Evolutionary conservation across 2,113 vertebrate genomes (phyloP).

Genomic region (Calonectris borealis): DNA sequence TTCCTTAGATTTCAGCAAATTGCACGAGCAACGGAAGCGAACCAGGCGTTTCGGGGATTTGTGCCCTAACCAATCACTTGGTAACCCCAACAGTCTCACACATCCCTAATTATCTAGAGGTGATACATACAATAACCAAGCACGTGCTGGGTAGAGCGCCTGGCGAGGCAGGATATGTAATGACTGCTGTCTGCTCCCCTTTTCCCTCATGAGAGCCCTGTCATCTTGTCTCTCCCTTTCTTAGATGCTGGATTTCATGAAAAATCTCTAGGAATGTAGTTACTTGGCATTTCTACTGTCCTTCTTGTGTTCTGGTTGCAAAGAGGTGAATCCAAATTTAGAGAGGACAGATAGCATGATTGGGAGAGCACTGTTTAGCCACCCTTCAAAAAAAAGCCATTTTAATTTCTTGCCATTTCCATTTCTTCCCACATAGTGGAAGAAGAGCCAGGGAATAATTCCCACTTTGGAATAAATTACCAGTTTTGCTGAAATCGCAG

Average conservation of each 20-base stretch:
- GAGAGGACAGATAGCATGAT: neutral
- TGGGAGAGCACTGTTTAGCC: neutral
- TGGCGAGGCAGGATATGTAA: neutral
- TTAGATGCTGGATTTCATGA: neutral
- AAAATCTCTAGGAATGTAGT: neutral
- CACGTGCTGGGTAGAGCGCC: neutral
- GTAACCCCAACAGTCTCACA: too few species aligned
- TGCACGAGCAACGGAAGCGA: accelerated
- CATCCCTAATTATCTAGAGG: neutral
- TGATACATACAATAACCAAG: too few species aligned
- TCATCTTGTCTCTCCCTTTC: neutral
- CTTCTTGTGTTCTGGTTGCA: neutral
- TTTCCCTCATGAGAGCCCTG: neutral
- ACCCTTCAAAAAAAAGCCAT: neutral
- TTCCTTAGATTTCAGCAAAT: neutral
- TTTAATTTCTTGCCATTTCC: neutral
- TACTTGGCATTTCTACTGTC: neutral
- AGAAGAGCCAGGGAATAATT: neutral
- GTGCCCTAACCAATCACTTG: neutral
- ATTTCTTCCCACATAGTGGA: neutral
- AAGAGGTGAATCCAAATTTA: neutral
- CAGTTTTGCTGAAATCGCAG: neutral
- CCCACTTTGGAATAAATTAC: neutral
- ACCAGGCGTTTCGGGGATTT: neutral
- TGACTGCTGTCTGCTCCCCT: neutral